phyloP scores from a whole-genome alignment of 2,888 invertebrate species.

The Lordiphosa fenestrarum region DNA sequence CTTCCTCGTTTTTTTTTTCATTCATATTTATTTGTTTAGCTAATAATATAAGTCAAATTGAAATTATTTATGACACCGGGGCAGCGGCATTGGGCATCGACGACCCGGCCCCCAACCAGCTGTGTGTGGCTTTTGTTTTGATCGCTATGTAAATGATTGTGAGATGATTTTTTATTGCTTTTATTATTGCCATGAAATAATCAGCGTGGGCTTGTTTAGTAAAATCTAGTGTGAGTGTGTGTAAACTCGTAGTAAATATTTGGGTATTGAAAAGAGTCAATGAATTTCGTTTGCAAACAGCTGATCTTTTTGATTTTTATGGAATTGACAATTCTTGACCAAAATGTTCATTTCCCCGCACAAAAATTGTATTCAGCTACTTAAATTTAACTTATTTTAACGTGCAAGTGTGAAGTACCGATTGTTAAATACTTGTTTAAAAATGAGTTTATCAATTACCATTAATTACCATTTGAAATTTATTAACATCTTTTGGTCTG shows the following conservation, averaged over 20 bases:
- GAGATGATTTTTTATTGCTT: conserved; percentile 59
- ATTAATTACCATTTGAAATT: no score
- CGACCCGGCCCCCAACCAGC: conserved; percentile 24
- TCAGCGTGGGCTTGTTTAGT: conserved; percentile 33
- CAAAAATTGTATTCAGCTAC: no score
- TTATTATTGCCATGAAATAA: conserved; percentile 41
- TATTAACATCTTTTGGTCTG: no score
- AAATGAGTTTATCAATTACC: no score
- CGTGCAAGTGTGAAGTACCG: no score
- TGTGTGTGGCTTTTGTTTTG: conserved; percentile 51
- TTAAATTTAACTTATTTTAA: no score
- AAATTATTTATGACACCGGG: conserved; percentile 67
- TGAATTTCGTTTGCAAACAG: no score
- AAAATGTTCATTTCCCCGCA: no score
- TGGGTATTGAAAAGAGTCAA: no score
- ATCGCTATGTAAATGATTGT: conserved; percentile 62
- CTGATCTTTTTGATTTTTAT: no score
- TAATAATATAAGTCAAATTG: conserved; percentile 71
- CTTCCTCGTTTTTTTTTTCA: conserved; percentile 30
- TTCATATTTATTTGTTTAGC: conserved; percentile 68
- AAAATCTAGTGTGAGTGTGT: conserved; percentile 13
- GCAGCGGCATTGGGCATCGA: conserved; percentile 27
- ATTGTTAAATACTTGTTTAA: no score
- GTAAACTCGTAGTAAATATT: conserved; percentile 4
- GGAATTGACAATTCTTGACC: no score